These are phyloP conservation scores for Pollicipes pollicipes DNA, from an alignment of 1,140 invertebrate genomes.

Conservation along the genomic window DNA sequence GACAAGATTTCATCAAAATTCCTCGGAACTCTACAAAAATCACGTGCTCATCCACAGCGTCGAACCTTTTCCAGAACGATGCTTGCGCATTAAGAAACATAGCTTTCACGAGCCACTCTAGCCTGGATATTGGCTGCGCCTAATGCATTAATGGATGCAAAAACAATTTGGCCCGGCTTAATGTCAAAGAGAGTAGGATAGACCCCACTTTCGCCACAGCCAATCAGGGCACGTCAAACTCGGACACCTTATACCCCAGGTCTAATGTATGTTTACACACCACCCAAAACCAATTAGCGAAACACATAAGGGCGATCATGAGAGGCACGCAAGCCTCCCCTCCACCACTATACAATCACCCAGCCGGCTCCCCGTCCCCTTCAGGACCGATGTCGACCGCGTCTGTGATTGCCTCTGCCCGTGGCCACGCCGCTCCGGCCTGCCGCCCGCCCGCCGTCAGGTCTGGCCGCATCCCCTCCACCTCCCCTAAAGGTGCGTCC, in stretches of 20 bases:
- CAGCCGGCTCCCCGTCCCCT: too few species aligned
- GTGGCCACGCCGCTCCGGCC: too few species aligned
- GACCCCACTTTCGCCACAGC: not conserved
- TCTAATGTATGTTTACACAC: not conserved
- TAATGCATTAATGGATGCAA: conserved; percentile 1
- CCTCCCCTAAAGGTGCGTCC: too few species aligned
- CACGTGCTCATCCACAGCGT: too few species aligned
- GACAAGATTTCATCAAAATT: too few species aligned
- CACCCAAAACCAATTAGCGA: not conserved
- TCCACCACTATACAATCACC: not conserved
- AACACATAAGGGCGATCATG: not conserved
- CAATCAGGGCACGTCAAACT: not conserved
- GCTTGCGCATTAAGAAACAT: not conserved
- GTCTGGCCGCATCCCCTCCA: too few species aligned
- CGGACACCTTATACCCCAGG: not conserved
- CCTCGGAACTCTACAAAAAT: too few species aligned
- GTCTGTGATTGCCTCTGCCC: too few species aligned
- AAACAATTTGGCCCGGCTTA: not conserved
- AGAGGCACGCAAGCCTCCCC: not conserved
- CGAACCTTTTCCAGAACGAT: too few species aligned
- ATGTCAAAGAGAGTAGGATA: not conserved
- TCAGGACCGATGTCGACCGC: too few species aligned
- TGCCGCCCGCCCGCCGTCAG: too few species aligned
- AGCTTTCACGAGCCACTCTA: not conserved
- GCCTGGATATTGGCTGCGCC: not conserved